phyloP scores from a whole-genome alignment of 2,113 vertebrate genomes.

The Glaucomys volans region DNA sequence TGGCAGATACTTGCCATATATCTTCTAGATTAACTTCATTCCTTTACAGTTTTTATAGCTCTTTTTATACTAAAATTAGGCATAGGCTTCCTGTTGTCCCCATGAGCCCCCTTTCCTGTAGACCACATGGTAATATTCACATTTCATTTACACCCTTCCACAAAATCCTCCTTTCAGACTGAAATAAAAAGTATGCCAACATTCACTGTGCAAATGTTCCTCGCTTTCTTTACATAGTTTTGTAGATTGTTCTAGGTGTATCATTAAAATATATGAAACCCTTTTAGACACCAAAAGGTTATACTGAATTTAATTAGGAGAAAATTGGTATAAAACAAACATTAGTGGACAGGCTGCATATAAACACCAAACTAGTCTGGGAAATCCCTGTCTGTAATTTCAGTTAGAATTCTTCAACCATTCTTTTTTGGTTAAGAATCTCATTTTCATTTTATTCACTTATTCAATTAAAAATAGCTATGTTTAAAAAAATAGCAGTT shows the following conservation, averaged over 20 bases:
- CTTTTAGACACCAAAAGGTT: not conserved
- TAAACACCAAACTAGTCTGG: not conserved
- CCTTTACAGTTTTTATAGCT: too few relatives aligned
- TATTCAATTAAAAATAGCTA: slow-evolving; percentile 26
- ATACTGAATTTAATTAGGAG: not conserved
- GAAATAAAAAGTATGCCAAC: not conserved
- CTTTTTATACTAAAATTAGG: not conserved
- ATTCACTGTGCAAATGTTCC: not conserved
- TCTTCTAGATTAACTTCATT: not conserved
- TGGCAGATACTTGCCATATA: not conserved
- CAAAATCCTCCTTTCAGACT: not conserved
- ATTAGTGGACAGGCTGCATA: not conserved
- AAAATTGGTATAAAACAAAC: slow-evolving; percentile 22
- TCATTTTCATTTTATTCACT: not conserved
- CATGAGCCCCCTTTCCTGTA: not conserved
- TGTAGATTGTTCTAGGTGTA: not conserved
- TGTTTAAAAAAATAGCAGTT: slow-evolving; percentile 2
- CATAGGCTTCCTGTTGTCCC: not conserved
- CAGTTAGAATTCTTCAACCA: not conserved
- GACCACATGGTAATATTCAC: not conserved
- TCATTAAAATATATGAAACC: not conserved
- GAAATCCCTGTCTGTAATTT: not conserved
- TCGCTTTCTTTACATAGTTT: not conserved
- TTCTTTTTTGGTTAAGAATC: not conserved
- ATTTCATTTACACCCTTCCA: not conserved